These are phyloP conservation scores for Gymnocheta viridis DNA, from an alignment of 2,888 invertebrate species.

Conservation along the genomic window DNA sequence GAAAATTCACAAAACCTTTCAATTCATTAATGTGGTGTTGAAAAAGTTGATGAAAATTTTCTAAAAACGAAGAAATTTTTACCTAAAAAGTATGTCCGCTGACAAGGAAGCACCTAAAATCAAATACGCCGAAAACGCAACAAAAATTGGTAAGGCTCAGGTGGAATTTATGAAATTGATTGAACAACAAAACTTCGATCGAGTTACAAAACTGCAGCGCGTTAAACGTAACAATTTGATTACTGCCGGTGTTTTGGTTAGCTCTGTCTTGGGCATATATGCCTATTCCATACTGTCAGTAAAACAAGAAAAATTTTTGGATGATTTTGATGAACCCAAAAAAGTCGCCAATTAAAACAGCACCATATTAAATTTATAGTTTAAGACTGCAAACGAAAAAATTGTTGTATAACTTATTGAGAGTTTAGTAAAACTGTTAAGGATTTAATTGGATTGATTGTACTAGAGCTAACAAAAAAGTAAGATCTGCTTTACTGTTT, in stretches of 20 bases:
- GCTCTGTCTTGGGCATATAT: constrained; percentile 90
- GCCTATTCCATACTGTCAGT: constrained; percentile 92
- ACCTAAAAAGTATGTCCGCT: constrained; percentile 77
- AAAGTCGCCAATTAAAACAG: constrained; percentile 81
- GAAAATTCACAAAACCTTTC: too few relatives aligned
- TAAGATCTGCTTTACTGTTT: constrained; percentile 23
- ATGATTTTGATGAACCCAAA: constrained; percentile 93
- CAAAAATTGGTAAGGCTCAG: constrained; percentile 85
- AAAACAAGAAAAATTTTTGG: constrained; percentile 95
- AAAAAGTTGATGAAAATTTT: constrained; percentile 37
- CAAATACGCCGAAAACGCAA: constrained; percentile 79
- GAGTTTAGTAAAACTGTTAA: neutral
- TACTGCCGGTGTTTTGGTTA: constrained; percentile 86
- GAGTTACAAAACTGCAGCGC: constrained; percentile 86
- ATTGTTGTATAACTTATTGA: constrained; percentile 53
- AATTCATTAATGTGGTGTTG: constrained; percentile 35
- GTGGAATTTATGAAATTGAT: constrained; percentile 90
- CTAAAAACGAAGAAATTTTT: neutral
- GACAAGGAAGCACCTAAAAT: constrained; percentile 76
- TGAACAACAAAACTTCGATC: constrained; percentile 88
- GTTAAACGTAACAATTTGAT: constrained; percentile 86
- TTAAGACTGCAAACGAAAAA: constrained; percentile 69
- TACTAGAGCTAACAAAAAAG: neutral
- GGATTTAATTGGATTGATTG: constrained; percentile 13
- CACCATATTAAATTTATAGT: constrained; percentile 24